Percentiles rank a stretch among this genome's conserved stretches.
Evolutionary conservation across 2,888 invertebrate genomes (phyloP).

Genomic region (Coremacera marginata): DNA sequence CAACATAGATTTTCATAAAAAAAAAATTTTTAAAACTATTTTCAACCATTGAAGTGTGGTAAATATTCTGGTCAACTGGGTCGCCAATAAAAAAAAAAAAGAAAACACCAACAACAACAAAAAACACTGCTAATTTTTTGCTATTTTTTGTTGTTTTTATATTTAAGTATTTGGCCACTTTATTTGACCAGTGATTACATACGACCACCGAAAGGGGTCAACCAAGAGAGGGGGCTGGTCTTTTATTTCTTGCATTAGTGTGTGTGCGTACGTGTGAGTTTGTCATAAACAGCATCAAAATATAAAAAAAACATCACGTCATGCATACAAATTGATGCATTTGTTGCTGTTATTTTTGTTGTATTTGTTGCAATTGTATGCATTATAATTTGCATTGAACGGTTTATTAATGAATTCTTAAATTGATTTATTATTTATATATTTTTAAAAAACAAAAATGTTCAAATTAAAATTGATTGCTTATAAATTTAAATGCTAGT

Average conservation of each 20-base stretch:
- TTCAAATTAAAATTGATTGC: slow-evolving; percentile 58
- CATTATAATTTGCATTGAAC: slow-evolving; percentile 4
- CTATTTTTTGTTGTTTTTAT: slow-evolving; percentile 41
- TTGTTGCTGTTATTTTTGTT: slow-evolving; percentile 23
- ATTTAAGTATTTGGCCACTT: slow-evolving; percentile 60
- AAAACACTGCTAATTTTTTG: slow-evolving; percentile 26
- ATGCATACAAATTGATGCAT: slow-evolving; percentile 45
- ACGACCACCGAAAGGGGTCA: slow-evolving; percentile 32
- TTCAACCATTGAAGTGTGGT: slow-evolving; percentile 53
- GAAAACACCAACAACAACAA: slow-evolving; percentile 27
- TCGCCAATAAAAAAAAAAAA: slow-evolving; percentile 12
- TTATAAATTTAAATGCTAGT: slow-evolving; percentile 57
- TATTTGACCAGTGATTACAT: slow-evolving; percentile 60
- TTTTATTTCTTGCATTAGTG: neutral
- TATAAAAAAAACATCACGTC: slow-evolving; percentile 32
- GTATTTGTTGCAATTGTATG: slow-evolving; percentile 24
- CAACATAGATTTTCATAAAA: neutral
- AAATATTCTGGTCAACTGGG: slow-evolving; percentile 51
- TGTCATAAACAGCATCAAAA: slow-evolving; percentile 32
- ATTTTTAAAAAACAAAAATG: slow-evolving; percentile 46
- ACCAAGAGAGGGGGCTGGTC: neutral
- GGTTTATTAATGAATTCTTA: slow-evolving; percentile 43
- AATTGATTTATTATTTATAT: slow-evolving; percentile 53
- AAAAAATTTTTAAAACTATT: slow-evolving; percentile 10
- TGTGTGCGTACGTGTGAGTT: slow-evolving; percentile 21